Base-by-base conservation (phyloP, 2,113 vertebrate species). In the Piprites chloris region DNA sequence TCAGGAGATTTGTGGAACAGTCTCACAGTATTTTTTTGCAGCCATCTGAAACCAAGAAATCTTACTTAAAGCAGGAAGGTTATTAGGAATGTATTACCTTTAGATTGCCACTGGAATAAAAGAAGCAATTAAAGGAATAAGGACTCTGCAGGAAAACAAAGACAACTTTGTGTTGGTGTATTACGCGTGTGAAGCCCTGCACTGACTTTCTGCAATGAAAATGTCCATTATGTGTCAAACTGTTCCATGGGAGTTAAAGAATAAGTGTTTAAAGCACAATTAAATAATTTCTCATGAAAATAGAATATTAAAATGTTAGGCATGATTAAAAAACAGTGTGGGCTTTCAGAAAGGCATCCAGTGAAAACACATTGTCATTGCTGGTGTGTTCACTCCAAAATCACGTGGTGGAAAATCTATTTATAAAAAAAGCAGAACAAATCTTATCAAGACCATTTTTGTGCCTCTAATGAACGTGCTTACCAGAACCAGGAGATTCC, bases 101-200 rank as follows among this genome's bases (percentile, higher is more conserved):
- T n/a, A 63, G 42, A 44, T 71, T 84, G 61, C 39, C 33, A 9
- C 30, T 72, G 80, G 55, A 65, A 14, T 52, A 75, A 53, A 59
- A 87, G 61, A 27, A 91, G 44, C 73, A 72, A 56, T 79, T 53
- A 75, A 35, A 3, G 37, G 69, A 42, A 30, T 69, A 44, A 83
- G 49, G 71, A 16, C 15, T 3, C 9, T 46, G 19, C 47, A 71
- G 50, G 66, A n/a, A 37, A 89, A 50, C 37, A 14, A 42, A 21
- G 37, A 5, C 0, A 1, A 14, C 22, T 37, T 73, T 18, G 4
- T 16, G 16, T 18, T 66, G 53, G 13, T 8, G 1, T 53, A 2
- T 66, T 53, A 18, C 14, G 18, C 14, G 12, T 62, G 16, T 28
- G 47, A 58, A 63, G 35, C 44, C 39, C 35, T 77, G 62, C 19